Evolutionary conservation across 2,113 vertebrate species (phyloP).

Genomic region (Gambusia holbrooki): DNA sequence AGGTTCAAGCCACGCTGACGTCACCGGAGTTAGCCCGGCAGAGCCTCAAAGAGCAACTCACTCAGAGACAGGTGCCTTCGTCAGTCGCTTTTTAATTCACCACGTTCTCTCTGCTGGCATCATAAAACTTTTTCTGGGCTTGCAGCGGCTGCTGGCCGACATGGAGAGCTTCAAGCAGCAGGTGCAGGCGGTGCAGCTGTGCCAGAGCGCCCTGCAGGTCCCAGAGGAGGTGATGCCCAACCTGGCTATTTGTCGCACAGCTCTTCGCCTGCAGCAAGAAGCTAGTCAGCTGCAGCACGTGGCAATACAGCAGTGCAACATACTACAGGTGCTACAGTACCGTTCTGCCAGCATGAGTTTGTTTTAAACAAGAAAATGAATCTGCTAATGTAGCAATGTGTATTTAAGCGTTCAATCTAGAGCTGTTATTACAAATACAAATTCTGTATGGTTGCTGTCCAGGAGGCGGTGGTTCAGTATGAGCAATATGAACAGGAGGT

Average conservation of each 20-base stretch:
- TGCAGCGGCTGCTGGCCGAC: conserved; percentile 88
- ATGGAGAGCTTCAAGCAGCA: conserved; percentile 97
- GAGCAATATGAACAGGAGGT: conserved; percentile 97
- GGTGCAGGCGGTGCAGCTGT: conserved; percentile 88
- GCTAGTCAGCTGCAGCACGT: conserved; percentile 93
- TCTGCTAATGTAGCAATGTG: too few species aligned
- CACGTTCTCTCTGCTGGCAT: not conserved
- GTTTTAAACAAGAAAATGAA: too few species aligned
- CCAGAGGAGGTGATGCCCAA: conserved; percentile 90
- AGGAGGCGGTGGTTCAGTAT: conserved; percentile 97
- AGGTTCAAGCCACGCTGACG: conserved; percentile 87
- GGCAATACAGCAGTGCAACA: conserved; percentile 94
- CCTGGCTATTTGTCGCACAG: conserved; percentile 88
- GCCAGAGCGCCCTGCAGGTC: conserved; percentile 90
- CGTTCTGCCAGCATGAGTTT: not conserved
- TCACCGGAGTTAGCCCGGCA: conserved; percentile 91
- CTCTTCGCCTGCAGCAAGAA: conserved; percentile 91
- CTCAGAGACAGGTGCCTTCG: conserved; percentile 89
- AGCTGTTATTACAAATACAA: not conserved
- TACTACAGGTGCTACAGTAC: conserved; percentile 85
- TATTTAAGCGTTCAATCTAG: not conserved
- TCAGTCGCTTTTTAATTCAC: not conserved
- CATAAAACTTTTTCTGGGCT: not conserved
- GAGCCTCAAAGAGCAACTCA: conserved; percentile 94
- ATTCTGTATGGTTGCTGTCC: not conserved